phyloP scores from a whole-genome alignment of 2,888 invertebrate genomes.

The Augiades crinisus region DNA sequence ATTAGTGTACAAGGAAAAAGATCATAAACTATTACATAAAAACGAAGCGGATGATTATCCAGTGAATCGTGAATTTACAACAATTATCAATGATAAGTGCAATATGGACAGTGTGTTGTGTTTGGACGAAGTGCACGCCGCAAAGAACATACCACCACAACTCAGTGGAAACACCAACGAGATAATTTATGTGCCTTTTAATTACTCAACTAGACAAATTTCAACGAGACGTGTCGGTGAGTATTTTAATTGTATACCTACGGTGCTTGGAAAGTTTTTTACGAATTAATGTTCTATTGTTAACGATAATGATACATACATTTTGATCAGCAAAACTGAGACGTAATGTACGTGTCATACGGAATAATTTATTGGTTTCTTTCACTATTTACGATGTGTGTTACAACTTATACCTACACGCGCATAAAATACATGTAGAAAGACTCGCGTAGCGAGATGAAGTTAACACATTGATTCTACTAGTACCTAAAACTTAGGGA shows the following conservation, averaged over 20 bases:
- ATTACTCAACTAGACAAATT: conserved; percentile 77
- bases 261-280: conserved; percentile 9
- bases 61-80: conserved; percentile 60
- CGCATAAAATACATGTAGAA: too few species aligned
- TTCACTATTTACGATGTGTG: too few species aligned
- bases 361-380: too few species aligned
- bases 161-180: conserved; percentile 73
- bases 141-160: conserved; percentile 73
- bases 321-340: too few species aligned
- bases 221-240: conserved; percentile 72
- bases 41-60: conserved; percentile 43
- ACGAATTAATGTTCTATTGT: conserved; percentile 8
- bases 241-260: conserved; percentile 38
- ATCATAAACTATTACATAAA: conserved; percentile 54
- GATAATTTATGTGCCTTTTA: conserved; percentile 86
- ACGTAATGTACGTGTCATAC: too few species aligned
- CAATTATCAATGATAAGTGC: conserved; percentile 69
- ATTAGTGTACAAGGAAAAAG: conserved; percentile 60
- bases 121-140: conserved; percentile 79
- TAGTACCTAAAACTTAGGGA: too few species aligned
- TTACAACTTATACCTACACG: too few species aligned
- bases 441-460: too few species aligned
- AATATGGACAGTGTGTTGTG: conserved; percentile 75
- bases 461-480: too few species aligned
- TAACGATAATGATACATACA: not conserved